A percentile compares a stretch with the other conserved stretches of the same genome.
Conservation (phyloP, 2,888 invertebrate genomes). For the Lumbricus terrestris region DNA sequence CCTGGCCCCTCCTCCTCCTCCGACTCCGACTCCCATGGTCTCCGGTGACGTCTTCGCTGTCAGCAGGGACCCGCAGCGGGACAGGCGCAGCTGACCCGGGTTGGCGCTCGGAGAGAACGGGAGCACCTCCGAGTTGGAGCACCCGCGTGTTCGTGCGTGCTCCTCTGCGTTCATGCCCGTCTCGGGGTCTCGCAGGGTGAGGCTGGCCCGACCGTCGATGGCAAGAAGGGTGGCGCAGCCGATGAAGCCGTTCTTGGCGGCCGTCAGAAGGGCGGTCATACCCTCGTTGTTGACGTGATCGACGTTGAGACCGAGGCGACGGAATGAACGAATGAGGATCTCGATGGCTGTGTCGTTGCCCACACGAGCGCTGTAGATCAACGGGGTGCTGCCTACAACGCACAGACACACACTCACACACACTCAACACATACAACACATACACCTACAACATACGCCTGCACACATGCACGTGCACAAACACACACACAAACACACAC, state of each 20-base stretch:
- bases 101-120: conserved; percentile 35
- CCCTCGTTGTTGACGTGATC: conserved; percentile 53
- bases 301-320: conserved; percentile 53
- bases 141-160: conserved; percentile 50
- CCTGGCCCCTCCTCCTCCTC: too few relatives aligned
- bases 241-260: conserved; percentile 51
- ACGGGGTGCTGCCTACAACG: conserved; percentile 53
- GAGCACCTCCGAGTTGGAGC: conserved; percentile 47
- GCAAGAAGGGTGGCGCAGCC: conserved; percentile 52
- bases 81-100: background rate
- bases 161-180: conserved; percentile 48
- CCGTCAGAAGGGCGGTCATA: conserved; percentile 51
- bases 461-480: too few relatives aligned
- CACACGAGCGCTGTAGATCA: conserved; percentile 51
- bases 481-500: conserved; percentile 21
- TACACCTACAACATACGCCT: too few relatives aligned
- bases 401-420: background rate
- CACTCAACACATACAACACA: too few relatives aligned
- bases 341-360: conserved; percentile 55
- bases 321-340: conserved; percentile 52
- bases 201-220: conserved; percentile 51
- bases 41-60: background rate
- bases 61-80: conserved; percentile 15
- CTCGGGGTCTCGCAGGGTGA: conserved; percentile 45
- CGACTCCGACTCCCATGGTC: background rate